Evolutionary conservation across 1,140 invertebrate genomes (phyloP).

Genomic region (Xylocopa sonorina): DNA sequence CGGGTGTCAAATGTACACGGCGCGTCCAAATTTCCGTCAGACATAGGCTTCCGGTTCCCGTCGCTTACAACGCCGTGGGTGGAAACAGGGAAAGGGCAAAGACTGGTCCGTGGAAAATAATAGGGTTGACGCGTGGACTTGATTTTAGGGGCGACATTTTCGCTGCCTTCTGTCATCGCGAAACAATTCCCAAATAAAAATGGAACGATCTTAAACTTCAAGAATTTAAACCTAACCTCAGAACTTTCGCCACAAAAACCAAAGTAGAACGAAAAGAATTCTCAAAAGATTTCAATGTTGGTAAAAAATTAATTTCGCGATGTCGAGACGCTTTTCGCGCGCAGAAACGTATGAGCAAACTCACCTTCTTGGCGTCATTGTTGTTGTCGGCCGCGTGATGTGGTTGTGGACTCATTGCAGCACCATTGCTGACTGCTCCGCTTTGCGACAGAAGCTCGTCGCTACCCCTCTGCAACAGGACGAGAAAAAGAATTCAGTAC

Average conservation of each 20-base stretch:
- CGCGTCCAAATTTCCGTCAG: slow-evolving; percentile 61
- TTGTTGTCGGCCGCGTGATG: slow-evolving; percentile 95
- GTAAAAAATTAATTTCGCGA: no score
- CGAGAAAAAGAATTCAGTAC: no score
- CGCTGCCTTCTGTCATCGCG: no score
- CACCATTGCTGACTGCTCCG: slow-evolving; percentile 95
- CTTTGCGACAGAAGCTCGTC: slow-evolving; percentile 97
- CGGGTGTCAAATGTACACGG: slow-evolving; percentile 71
- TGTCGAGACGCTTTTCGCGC: neutral
- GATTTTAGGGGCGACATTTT: neutral
- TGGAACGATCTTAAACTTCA: neutral
- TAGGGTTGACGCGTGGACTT: neutral
- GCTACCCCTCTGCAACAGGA: slow-evolving; percentile 94
- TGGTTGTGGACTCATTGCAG: slow-evolving; percentile 88
- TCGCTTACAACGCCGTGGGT: slow-evolving; percentile 23
- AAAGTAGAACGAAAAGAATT: no score
- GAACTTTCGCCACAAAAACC: no score
- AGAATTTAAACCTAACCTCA: no score
- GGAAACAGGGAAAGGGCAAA: neutral
- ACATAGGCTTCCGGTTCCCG: slow-evolving; percentile 16
- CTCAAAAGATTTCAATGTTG: no score
- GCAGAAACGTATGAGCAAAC: slow-evolving; percentile 44
- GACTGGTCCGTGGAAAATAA: neutral
- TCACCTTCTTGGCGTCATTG: slow-evolving; percentile 96
- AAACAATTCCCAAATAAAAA: no score